Evolutionary conservation across 64 coral and sea anemone species (phyloP).

Genomic region (Montipora capricornis): DNA sequence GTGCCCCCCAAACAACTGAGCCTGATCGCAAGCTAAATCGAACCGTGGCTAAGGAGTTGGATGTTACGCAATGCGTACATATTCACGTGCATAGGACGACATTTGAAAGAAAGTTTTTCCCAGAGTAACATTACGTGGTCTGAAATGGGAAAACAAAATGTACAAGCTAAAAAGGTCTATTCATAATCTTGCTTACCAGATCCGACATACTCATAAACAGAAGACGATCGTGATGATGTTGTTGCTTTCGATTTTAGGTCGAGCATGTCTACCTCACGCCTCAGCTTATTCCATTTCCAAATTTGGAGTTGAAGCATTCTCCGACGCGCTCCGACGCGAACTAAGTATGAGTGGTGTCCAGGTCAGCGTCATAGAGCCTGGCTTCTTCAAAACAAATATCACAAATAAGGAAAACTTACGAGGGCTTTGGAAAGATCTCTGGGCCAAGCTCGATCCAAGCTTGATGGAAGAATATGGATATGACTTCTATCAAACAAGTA

Average conservation of each 20-base stretch:
- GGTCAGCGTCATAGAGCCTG: constrained; percentile 88
- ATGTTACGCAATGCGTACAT: no score
- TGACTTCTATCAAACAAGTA: constrained; percentile 69
- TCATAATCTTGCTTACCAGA: no score
- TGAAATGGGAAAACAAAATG: no score
- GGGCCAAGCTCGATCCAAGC: constrained; percentile 53
- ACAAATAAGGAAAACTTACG: constrained; percentile 56
- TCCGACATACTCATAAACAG: background rate
- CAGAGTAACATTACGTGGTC: no score
- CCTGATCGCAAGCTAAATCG: no score
- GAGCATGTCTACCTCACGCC: constrained; percentile 72
- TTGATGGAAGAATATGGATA: constrained; percentile 82
- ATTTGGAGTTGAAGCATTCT: constrained; percentile 92
- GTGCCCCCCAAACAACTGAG: no score
- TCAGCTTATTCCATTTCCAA: constrained; percentile 86
- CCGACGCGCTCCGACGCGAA: constrained; percentile 90
- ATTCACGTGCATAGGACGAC: no score
- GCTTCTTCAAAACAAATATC: constrained; percentile 88
- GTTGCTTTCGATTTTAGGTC: constrained; percentile 54
- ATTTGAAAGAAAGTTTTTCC: no score
- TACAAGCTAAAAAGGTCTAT: no score
- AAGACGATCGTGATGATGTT: background rate
- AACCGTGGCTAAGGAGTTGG: no score
- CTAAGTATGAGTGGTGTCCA: constrained; percentile 46
- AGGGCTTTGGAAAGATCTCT: constrained; percentile 60